These are phyloP conservation scores for Thermophis baileyi DNA, from an alignment of 2,113 vertebrate genomes.

Conservation along the genomic window DNA sequence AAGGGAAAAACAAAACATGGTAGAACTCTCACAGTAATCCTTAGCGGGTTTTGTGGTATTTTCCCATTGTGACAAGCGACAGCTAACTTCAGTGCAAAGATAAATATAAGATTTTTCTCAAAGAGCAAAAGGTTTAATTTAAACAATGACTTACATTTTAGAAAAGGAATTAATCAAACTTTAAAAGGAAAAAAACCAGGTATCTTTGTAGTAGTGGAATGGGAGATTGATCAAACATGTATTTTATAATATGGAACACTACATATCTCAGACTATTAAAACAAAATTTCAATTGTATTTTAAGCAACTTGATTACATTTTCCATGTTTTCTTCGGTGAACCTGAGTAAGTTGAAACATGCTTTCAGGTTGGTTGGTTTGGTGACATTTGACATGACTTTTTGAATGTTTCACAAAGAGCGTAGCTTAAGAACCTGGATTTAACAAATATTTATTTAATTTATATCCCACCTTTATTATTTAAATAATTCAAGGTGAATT, in stretches of 20 bases:
- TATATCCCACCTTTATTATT: background rate
- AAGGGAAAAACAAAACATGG: constrained; percentile 16
- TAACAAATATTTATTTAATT: background rate
- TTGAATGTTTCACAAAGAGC: constrained; percentile 6
- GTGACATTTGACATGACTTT: constrained; percentile 29
- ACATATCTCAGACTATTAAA: background rate
- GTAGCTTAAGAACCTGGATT: constrained; percentile 46
- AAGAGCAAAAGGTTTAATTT: background rate
- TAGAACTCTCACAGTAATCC: background rate
- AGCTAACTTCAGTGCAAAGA: background rate
- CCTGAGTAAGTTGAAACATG: background rate
- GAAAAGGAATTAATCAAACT: background rate
- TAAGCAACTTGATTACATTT: background rate
- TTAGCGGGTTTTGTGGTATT: background rate
- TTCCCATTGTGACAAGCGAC: background rate
- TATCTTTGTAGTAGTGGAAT: background rate
- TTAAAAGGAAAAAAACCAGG: background rate
- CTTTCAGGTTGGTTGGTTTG: background rate
- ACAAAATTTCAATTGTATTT: background rate
- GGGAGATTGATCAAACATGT: background rate
- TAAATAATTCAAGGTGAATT: background rate
- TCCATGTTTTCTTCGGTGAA: background rate
- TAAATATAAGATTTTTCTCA: background rate
- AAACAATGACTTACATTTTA: background rate
- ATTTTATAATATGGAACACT: background rate